A percentile compares a stretch with the other conserved stretches of the same genome.
Conservation (phyloP, 1,140 invertebrate genomes). For the Odontomachus brunneus region DNA sequence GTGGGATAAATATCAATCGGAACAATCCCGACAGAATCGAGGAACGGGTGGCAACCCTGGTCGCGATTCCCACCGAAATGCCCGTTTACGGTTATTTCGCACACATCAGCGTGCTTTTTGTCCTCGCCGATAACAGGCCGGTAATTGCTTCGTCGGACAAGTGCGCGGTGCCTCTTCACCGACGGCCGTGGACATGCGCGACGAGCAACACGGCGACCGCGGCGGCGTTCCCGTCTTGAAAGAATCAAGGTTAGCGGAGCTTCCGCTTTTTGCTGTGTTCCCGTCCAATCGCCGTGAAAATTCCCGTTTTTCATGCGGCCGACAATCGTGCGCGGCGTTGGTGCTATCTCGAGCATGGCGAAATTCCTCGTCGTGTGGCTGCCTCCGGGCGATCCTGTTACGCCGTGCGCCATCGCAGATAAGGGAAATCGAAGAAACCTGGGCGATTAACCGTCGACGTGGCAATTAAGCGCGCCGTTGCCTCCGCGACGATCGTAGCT, state of each 20-base stretch:
- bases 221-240: constrained; percentile 26
- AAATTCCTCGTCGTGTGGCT: constrained; percentile 19
- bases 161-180: constrained; percentile 15
- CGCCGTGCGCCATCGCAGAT: constrained; percentile 14
- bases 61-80: constrained; percentile 9
- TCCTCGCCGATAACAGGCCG: constrained; percentile 22
- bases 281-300: constrained; percentile 71
- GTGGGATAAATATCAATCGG: too few species aligned
- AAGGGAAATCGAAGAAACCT: constrained; percentile 48
- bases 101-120: constrained; percentile 11
- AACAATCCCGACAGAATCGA: too few species aligned
- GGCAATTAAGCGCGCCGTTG: constrained; percentile 36
- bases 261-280: constrained; percentile 65
- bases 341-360: constrained; percentile 40
- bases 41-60: too few species aligned
- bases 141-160: constrained; percentile 51
- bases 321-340: constrained; percentile 11
- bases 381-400: constrained; percentile 53
- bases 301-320: constrained; percentile 64
- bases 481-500: not conserved
- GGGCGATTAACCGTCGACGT: constrained; percentile 2
- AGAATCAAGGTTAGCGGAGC: constrained; percentile 68
- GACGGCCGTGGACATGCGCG: not conserved
- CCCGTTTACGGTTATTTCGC: constrained; percentile 61
- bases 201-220: not conserved